These are phyloP conservation scores for Brachypalpus laphriformis DNA, from an alignment of 2,888 invertebrate genomes.

Conservation along the genomic window DNA sequence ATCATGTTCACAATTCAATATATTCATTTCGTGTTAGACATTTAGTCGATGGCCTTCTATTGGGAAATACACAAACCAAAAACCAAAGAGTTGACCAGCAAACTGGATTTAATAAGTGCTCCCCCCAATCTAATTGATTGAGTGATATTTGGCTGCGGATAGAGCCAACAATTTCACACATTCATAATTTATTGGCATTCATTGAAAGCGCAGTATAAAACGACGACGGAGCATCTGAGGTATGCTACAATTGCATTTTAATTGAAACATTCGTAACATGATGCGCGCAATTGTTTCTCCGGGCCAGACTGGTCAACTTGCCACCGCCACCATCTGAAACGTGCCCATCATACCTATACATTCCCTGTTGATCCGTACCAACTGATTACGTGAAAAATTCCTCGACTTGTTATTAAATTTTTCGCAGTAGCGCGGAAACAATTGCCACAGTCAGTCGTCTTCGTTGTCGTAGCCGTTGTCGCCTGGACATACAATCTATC, in stretches of 20 bases:
- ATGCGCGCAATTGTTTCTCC: conserved; percentile 71
- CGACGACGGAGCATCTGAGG: conserved; percentile 63
- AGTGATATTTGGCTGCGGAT: conserved; percentile 58
- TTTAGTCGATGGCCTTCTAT: background rate
- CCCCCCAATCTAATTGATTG: conserved; percentile 33
- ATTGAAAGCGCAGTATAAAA: conserved; percentile 4
- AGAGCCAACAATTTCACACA: conserved; percentile 56
- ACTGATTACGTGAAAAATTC: conserved; percentile 71
- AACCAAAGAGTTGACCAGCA: conserved; percentile 60
- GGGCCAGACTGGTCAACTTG: background rate
- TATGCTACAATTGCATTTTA: conserved; percentile 75
- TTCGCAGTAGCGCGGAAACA: conserved; percentile 65
- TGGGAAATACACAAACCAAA: background rate
- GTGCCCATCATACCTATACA: conserved; percentile 63
- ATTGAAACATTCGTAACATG: conserved; percentile 75
- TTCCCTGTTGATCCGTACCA: conserved; percentile 50
- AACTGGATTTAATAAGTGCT: conserved; percentile 42
- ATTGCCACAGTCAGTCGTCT: conserved; percentile 51
- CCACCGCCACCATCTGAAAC: conserved; percentile 41
- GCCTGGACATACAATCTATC: conserved; percentile 54
- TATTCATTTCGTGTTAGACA: conserved; percentile 44
- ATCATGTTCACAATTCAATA: conserved; percentile 55
- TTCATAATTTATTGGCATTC: conserved; percentile 64
- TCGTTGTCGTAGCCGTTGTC: conserved; percentile 19
- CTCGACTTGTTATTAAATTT: conserved; percentile 63